Percentiles rank a stretch among this genome's conserved stretches.
Evolutionary conservation across 2,113 vertebrate genomes (phyloP).

Genomic region (Acinonyx jubatus): DNA sequence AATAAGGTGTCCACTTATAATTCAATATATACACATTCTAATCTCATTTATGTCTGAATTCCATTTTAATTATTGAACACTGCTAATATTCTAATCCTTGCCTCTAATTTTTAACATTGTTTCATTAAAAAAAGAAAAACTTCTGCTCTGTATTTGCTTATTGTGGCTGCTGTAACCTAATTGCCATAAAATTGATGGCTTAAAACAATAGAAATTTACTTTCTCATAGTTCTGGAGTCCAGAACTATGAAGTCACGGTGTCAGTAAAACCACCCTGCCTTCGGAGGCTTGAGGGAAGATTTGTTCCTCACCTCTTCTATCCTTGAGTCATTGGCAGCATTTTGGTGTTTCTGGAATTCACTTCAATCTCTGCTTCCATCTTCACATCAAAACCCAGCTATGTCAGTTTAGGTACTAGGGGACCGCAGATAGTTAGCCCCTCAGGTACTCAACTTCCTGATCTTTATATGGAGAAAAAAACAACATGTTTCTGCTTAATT

Average conservation of each 20-base stretch:
- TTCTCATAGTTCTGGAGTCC: background rate
- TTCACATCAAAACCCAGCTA: background rate
- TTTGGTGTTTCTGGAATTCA: background rate
- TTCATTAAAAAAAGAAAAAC: background rate
- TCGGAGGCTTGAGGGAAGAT: background rate
- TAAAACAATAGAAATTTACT: background rate
- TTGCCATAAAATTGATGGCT: background rate
- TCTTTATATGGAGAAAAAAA: background rate
- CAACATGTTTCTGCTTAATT: background rate
- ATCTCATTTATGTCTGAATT: conserved; percentile 10
- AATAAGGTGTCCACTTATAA: background rate
- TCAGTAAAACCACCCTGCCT: background rate
- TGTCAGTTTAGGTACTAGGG: background rate
- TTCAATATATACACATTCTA: background rate
- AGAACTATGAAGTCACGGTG: background rate
- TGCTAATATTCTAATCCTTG: background rate
- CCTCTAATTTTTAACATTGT: background rate
- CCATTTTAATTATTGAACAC: conserved; percentile 26
- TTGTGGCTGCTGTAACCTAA: background rate
- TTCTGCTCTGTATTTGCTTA: background rate
- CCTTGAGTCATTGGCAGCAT: rapidly evolving
- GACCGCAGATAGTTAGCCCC: background rate
- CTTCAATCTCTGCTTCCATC: background rate
- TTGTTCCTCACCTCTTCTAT: background rate
- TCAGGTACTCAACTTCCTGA: background rate